Evolutionary conservation across 2,888 invertebrate genomes (phyloP), one percentile per base, ranked within the genome.

Genomic region (Apoda limacodes): DNA sequence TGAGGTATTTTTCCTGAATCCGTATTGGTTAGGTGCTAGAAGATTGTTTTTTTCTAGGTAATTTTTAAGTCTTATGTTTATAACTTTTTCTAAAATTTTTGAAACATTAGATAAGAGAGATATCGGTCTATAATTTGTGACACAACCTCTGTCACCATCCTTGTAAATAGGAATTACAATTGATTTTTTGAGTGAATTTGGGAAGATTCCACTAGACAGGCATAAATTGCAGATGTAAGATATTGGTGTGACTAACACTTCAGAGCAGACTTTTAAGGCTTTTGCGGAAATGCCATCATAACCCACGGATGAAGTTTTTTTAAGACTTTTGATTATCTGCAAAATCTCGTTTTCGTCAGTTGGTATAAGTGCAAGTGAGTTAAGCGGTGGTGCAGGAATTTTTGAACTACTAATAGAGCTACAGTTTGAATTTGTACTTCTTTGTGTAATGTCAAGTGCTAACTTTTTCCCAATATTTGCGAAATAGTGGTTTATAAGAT

Each of bases 61-160:
- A 4, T 22, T 13, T 5, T 24, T 28, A 7, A 41, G 25, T 13
- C 40, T 20, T 13, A 30, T 34, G 19, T 42, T 42, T n/a, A 42
- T 13, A 4, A 39, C 13, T 31, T 21, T 25, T 30, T 39, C 37
- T 2, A 39, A 12, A 6, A 42, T 34, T 24, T 42, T 42, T 7
- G 39, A 39, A 2, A 37, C 6, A 4, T 22, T 11, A 1, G 39
- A 17, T 6, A 42, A 17, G 3, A 40, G 11, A 3, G 34, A 36
- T 5, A 40, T 40, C 1, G 39, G 39, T 11, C 34, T 22, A 25
- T 36, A 39, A 20, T 37, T 40, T 13, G 9, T 29, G 9, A 37
- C 28, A 25, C 15, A n/a, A 15, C 11, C 22, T 28, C 19, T 31
- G 10, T 31, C 36, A 13, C 39, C 36, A 19, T 10, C 14, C 15